A percentile compares a stretch with the other conserved stretches of the same genome.
Evolutionary conservation across 2,113 vertebrate species (phyloP).

Genomic region (Sander vitreus): DNA sequence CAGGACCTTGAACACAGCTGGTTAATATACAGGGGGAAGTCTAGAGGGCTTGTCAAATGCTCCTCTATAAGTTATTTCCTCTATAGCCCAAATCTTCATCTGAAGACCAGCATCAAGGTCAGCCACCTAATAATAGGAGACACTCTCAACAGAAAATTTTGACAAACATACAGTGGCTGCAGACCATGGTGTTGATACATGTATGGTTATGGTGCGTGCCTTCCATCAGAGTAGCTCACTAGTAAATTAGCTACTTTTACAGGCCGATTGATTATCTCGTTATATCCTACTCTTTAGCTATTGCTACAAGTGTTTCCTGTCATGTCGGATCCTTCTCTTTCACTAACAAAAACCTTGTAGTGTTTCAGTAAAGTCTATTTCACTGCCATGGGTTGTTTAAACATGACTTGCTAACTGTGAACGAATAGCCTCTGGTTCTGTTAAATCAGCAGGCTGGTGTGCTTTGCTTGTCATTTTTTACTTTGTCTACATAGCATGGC

Average conservation of each 20-base stretch:
- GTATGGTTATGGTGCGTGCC: neutral
- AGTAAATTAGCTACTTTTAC: neutral
- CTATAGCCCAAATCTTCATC: neutral
- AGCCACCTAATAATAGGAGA: slow-evolving; percentile 18
- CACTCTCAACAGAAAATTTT: neutral
- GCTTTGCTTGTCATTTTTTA: slow-evolving; percentile 17
- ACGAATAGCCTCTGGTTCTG: neutral
- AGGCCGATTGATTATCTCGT: neutral
- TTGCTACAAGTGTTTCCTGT: slow-evolving; percentile 2
- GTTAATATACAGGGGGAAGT: slow-evolving; percentile 20
- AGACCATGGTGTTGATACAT: neutral
- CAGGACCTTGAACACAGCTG: slow-evolving; percentile 62
- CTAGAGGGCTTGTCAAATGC: slow-evolving; percentile 30
- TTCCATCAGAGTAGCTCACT: neutral
- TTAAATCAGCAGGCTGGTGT: neutral
- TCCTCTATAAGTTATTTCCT: slow-evolving; percentile 51
- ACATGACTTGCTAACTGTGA: neutral
- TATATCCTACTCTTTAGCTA: neutral
- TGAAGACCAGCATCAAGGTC: slow-evolving; percentile 49
- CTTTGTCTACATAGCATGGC: slow-evolving; percentile 3
- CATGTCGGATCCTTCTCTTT: neutral
- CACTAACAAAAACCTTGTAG: neutral
- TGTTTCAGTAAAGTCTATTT: neutral
- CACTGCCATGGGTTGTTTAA: neutral
- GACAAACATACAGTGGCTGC: neutral